A percentile compares a stretch with the other conserved stretches of the same genome.
These are phyloP conservation scores for Punctoribates punctum DNA, from an alignment of 2,888 invertebrate genomes.

Conservation along the genomic window DNA sequence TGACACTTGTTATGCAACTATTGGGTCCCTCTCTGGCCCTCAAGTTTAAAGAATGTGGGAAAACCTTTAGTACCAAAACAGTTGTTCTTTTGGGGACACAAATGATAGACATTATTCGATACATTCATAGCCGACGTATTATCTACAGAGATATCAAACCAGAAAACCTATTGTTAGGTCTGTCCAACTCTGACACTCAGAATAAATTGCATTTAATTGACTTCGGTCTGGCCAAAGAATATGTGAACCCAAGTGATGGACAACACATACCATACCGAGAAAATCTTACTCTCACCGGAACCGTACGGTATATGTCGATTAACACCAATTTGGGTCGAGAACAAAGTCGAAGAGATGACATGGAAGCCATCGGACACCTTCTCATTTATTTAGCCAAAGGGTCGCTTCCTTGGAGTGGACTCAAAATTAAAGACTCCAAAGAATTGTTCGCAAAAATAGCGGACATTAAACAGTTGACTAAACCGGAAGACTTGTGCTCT, in stretches of 20 bases:
- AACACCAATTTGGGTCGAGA: constrained; percentile 29
- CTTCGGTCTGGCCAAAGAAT: constrained; percentile 33
- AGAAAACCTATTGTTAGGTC: constrained; percentile 40
- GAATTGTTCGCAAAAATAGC: not conserved
- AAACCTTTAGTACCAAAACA: constrained; percentile 24
- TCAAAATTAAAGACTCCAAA: not conserved
- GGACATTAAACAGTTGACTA: constrained; percentile 23
- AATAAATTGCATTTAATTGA: constrained; percentile 35
- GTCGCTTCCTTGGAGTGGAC: constrained; percentile 35
- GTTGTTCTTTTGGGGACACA: constrained; percentile 18
- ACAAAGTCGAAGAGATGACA: constrained; percentile 36
- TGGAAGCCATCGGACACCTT: constrained; percentile 35
- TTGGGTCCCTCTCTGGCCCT: constrained; percentile 19
- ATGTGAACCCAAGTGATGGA: not conserved
- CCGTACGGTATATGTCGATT: constrained; percentile 9
- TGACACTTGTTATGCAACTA: not conserved
- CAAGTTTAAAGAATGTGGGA: not conserved
- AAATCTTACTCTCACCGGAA: not conserved
- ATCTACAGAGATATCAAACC: constrained; percentile 41
- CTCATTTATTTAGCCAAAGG: constrained; percentile 23
- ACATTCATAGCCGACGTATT: constrained; percentile 23
- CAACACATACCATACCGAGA: constrained; percentile 37
- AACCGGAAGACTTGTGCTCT: not conserved
- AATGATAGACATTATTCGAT: constrained; percentile 35
- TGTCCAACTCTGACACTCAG: not conserved